phyloP scores from a whole-genome alignment of 2,888 invertebrate species.

The Galerucella nymphaeae region DNA sequence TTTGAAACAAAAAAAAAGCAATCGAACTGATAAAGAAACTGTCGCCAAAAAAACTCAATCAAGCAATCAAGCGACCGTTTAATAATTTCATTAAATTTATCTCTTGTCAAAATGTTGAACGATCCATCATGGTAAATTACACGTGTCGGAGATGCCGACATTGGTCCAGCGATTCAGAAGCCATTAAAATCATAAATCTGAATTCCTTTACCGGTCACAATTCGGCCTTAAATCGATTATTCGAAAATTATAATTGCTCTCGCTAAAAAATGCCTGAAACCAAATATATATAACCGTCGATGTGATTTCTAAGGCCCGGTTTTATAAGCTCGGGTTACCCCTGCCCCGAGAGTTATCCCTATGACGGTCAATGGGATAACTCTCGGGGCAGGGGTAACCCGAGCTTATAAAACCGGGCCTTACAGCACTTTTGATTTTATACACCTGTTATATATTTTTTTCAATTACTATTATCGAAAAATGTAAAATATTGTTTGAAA shows the following conservation, averaged over 20 bases:
- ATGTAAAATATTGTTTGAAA: too few relatives aligned
- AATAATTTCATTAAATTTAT: conserved; percentile 21
- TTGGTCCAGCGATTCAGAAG: conserved; percentile 12
- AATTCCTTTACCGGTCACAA: conserved; percentile 20
- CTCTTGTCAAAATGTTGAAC: conserved; percentile 9
- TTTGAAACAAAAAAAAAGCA: not conserved
- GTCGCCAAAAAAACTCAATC: conserved; percentile 7
- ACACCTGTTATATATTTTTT: too few relatives aligned
- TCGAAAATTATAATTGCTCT: conserved; percentile 25
- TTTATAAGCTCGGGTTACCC: too few relatives aligned
- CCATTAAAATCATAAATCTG: conserved; percentile 29
- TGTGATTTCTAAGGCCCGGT: too few relatives aligned
- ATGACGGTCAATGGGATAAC: too few relatives aligned
- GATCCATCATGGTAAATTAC: conserved; percentile 23
- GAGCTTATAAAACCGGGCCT: too few relatives aligned
- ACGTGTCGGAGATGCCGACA: conserved; percentile 7
- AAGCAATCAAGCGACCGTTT: conserved; percentile 14
- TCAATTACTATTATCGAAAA: too few relatives aligned
- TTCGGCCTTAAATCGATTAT: conserved; percentile 23
- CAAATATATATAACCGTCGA: not conserved
- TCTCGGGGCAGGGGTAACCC: too few relatives aligned
- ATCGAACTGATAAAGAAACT: not conserved
- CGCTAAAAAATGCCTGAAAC: conserved; percentile 12
- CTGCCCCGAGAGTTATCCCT: too few relatives aligned
- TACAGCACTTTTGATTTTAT: too few relatives aligned